Conservation (phyloP, 1,140 invertebrate species). For the Telenomus remus region DNA sequence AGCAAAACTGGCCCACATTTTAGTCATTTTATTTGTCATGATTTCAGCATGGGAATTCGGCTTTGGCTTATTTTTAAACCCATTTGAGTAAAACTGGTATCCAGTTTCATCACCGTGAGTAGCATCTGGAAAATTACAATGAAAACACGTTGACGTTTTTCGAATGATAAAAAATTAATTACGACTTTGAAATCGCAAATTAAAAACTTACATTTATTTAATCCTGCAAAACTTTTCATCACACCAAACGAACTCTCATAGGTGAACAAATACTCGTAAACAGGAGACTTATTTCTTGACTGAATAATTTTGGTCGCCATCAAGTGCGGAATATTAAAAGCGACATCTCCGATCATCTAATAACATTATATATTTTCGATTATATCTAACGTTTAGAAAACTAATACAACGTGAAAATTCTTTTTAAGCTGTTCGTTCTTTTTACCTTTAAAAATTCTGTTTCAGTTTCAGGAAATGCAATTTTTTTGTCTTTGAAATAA, state of each 20-base stretch:
- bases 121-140: constrained; percentile 73
- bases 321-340: constrained; percentile 50
- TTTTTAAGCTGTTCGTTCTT: neutral
- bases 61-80: constrained; percentile 65
- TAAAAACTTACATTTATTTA: constrained; percentile 55
- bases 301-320: constrained; percentile 61
- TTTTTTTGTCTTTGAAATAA: constrained; percentile 77
- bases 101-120: constrained; percentile 83
- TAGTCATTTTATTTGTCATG: constrained; percentile 60
- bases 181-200: too few relatives aligned
- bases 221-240: constrained; percentile 62
- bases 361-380: constrained; percentile 31
- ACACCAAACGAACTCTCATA: constrained; percentile 63
- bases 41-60: constrained; percentile 56
- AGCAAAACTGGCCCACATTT: constrained; percentile 76
- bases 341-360: constrained; percentile 64
- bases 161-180: too few relatives aligned
- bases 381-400: too few relatives aligned
- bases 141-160: too few relatives aligned
- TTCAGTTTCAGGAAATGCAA: constrained; percentile 70
- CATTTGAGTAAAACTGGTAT: constrained; percentile 78
- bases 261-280: constrained; percentile 68
- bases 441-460: constrained; percentile 74
- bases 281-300: constrained; percentile 60
- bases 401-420: too few relatives aligned